Evolutionary conservation across 2,888 invertebrate genomes (phyloP), one percentile per base, ranked within the genome.

Genomic region (Barypeithes pellucidus): DNA sequence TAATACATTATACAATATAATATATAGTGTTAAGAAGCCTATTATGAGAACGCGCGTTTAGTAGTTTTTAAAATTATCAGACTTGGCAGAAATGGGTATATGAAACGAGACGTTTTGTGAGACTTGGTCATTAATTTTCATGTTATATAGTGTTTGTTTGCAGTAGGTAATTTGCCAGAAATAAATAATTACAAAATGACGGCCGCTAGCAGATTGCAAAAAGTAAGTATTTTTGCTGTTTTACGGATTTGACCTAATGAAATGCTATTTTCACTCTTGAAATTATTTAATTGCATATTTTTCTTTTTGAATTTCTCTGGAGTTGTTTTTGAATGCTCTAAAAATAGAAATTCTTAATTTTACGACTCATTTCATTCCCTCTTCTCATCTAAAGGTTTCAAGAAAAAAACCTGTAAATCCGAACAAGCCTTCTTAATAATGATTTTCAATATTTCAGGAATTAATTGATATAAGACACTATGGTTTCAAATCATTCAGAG

Each of bases 391-490:
- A 12, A 14, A 61, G 43, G 14, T 22, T 11, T n/a, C n/a, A 1
- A 39, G 18, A 16, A 47, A 18, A 52, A 24, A 29, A n/a, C n/a
- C 29, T 14, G 3, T 29, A 29, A n/a, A n/a, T n/a, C n/a, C n/a
- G n/a, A n/a, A n/a, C n/a, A 29, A n/a, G 1, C 8, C 29, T 11
- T 14, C 14, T 39, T 52, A 24, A 2, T 29, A 57, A n/a, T 57
- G 14, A 33, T 33, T 12, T 0, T 3, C 3, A 4, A 20, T 43
- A 22, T 50, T 90, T 89, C 86, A 98, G 96, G 98, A 98, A 89
- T 89, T 98, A 80, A 92, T 93, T 82, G 98, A 98, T 87, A 92
- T 98, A 81, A 91, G 94, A 84, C 92, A 93, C 81, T 94, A 95
- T 66, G 94, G 94, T 72, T 88, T 95, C 81, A 94, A 93, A 87